These are phyloP conservation scores for Melitaea cinxia DNA, from an alignment of 1,140 invertebrate genomes.

Conservation along the genomic window DNA sequence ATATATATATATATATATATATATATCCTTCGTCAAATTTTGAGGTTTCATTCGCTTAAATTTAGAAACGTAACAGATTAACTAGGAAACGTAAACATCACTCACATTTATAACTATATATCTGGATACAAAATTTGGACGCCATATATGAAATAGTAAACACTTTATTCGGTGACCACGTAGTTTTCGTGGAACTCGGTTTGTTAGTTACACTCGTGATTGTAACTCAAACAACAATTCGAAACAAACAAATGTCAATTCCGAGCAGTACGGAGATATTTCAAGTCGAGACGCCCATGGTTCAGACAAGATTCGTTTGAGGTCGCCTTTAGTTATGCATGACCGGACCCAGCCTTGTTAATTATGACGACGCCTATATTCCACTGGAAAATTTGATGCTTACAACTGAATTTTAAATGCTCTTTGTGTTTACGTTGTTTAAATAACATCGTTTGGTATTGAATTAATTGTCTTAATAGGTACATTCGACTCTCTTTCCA, in stretches of 20 bases:
- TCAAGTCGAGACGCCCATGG: constrained; percentile 35
- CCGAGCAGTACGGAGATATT: constrained; percentile 9
- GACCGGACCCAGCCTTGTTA: constrained; percentile 55
- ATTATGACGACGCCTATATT: constrained; percentile 55
- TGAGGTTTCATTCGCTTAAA: too few species aligned
- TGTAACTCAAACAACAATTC: neutral
- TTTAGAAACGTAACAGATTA: too few species aligned
- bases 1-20: too few species aligned
- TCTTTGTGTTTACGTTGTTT: neutral
- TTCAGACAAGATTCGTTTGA: constrained; percentile 46
- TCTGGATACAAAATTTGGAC: too few species aligned
- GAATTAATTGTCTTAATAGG: too few species aligned
- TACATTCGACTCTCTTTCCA: neutral
- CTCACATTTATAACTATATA: too few species aligned
- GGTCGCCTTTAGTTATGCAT: constrained; percentile 63
- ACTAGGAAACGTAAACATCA: too few species aligned
- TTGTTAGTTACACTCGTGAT: neutral
- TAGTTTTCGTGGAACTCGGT: neutral
- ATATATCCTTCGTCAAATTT: too few species aligned
- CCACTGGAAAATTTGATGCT: constrained; percentile 51
- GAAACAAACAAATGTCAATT: neutral
- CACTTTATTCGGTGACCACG: too few species aligned
- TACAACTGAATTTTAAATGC: constrained; percentile 11
- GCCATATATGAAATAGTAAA: too few species aligned
- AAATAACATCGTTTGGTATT: too few species aligned